Evolutionary conservation across 2,888 invertebrate genomes (phyloP).

Genomic region (Dorcus parallelipipedus): DNA sequence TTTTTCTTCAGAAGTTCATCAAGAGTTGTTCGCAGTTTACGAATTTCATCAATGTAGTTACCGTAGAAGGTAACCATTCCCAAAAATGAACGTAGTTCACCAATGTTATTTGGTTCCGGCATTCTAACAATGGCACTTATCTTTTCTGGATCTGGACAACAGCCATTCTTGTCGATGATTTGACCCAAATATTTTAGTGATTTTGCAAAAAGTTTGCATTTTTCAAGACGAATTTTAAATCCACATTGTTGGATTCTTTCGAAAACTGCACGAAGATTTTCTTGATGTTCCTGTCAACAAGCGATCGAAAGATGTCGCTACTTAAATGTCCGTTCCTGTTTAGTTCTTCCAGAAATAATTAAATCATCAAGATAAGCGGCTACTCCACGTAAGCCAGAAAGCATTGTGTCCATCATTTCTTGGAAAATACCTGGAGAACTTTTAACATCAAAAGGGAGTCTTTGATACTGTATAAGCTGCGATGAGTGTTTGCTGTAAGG

Average conservation of each 20-base stretch:
- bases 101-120: slow-evolving; percentile 4
- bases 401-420: background rate
- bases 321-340: no score
- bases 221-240: no score
- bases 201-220: no score
- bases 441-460: background rate
- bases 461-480: slow-evolving; percentile 34
- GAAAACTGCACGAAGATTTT: no score
- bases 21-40: background rate
- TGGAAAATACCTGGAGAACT: background rate
- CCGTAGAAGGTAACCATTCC: background rate
- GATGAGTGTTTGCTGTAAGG: slow-evolving; percentile 22
- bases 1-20: slow-evolving; percentile 4
- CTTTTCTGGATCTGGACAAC: slow-evolving; percentile 2
- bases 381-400: background rate
- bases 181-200: no score
- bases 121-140: slow-evolving; percentile 6
- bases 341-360: background rate
- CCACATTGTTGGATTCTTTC: no score
- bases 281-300: background rate
- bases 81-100: background rate
- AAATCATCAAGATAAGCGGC: background rate
- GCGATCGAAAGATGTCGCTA: no score
- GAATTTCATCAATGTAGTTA: background rate
- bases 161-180: no score